Evolutionary conservation across 2,888 invertebrate genomes (phyloP), one percentile per base, ranked within the genome.

Genomic region (Microchrysa polita): DNA sequence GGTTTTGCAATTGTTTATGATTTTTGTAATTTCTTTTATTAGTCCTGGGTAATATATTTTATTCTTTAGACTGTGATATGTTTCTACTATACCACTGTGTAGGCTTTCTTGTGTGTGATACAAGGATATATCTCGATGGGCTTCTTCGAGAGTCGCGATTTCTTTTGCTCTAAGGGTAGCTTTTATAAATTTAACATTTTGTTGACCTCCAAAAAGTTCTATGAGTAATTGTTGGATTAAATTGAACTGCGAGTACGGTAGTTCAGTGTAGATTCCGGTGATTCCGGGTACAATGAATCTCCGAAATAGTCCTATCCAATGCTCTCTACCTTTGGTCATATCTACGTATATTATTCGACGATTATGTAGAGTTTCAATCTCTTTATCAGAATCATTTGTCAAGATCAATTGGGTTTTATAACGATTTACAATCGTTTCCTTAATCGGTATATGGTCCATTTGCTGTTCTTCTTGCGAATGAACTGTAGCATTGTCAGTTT

Each of bases 1-100:
- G 18, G 57, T 74, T 23, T 72, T 42, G 57, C 72, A 74, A 61
- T 77, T 76, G 63, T 74, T 76, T 63, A 77, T 76, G 22, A 77
- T 75, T 55, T 73, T 22, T 34, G 75, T 74, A 20, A 77, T 77
- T 72, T 72, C 59, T 34, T 55, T 60, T 16, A 14, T 27, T 59
- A 27, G 52, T 27, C 23, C 40, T 12, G 69, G 73, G n/a, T 53
- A 67, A 18, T 67, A 52, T 18, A 67, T 34, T 14, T 53, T 53
- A 18, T 67, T 52, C 27, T 67, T 67, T n/a, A 67, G 27, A 7
- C 22, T 53, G 16, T 52, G n/a, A 12, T 67, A 53, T 5, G 27
- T 53, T 53, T 67, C 67, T 7, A 53, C n/a, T 12, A 67, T 52
- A 5, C 67, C 52, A 34, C 52, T 23, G 23, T 67, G 67, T n/a